Evolutionary conservation across 1,140 invertebrate species (phyloP).

Genomic region (Pemphigus obesinymphae): DNA sequence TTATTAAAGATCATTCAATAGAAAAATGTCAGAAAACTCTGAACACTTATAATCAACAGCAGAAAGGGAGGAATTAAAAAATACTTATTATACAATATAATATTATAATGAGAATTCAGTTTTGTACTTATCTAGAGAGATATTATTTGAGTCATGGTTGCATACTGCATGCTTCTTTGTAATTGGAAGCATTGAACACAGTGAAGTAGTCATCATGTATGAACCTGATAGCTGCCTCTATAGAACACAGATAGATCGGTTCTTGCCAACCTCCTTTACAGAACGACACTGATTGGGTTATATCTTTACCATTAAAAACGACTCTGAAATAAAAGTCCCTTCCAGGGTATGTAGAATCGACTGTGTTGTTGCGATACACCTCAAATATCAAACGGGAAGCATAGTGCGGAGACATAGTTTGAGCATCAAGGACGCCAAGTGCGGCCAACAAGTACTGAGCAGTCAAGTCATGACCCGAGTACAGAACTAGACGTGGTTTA

Average conservation of each 20-base stretch:
- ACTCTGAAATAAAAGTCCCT: slow-evolving; percentile 72
- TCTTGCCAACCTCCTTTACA: slow-evolving; percentile 56
- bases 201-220: slow-evolving; percentile 79
- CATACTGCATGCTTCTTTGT: slow-evolving; percentile 71
- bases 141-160: slow-evolving; percentile 44
- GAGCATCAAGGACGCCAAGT: slow-evolving; percentile 63
- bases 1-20: neutral
- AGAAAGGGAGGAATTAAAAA: too few relatives aligned
- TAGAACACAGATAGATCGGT: slow-evolving; percentile 60
- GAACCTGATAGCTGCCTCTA: slow-evolving; percentile 77
- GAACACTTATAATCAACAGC: neutral
- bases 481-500: slow-evolving; percentile 75
- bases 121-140: neutral
- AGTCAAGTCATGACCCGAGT: slow-evolving; percentile 88
- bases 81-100: neutral
- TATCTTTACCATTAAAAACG: slow-evolving; percentile 79
- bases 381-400: slow-evolving; percentile 82
- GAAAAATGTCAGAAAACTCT: neutral
- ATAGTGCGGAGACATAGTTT: slow-evolving; percentile 64
- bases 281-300: slow-evolving; percentile 75
- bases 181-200: slow-evolving; percentile 74
- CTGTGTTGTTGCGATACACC: slow-evolving; percentile 46
- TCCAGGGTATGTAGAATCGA: slow-evolving; percentile 48
- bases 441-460: slow-evolving; percentile 75
- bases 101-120: neutral